Base-by-base conservation (phyloP, 1,140 invertebrate species). In the Zaprionus vittiger region DNA sequence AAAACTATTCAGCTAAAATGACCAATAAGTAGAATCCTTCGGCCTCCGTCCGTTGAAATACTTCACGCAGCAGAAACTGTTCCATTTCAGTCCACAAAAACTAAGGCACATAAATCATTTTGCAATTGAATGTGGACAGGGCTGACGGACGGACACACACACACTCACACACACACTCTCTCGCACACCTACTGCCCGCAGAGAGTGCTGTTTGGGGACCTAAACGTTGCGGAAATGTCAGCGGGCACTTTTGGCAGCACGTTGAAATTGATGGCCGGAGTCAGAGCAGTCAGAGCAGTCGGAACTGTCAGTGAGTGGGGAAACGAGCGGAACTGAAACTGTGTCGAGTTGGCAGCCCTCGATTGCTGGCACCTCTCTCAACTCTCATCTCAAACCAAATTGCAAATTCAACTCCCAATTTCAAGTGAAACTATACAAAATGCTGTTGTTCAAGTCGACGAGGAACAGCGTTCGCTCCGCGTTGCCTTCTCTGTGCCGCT, bases 101-200 rank as follows among this genome's bases (percentile, higher is more conserved):
- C 80, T 77, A 61, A 75, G 56, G 69, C 73, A 77, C 66, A 91
- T 91, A 91, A 91, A 91, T 91, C 90, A 91, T 80, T 90, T 86
- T 72, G 80, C 72, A 84, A 91, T 91, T 85, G 76, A 80, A 82
- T 80, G 77, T 55, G 54, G 62, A 64, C 68, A 26, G 38, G 59
- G 47, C 60, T 69, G 69, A 73, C 66, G 54, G 60, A 82, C 56
- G 47, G 52, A 11, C 7, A 28, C 24, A 57, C 49, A 41, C 47
- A 38, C 31, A 20, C 28, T 34, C 28, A 12, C 20, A 14, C 20
- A 24, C 11, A 14, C 28, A 37, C 57, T 9, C 31, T 14, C n/a
- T 20, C 31, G 17, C 9, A 49, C 20, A 49, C 47, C 9, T 49
- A 22, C 47, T 5, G 3, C 37, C 37, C 14, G 20, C 44, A 15